phyloP scores from a whole-genome alignment of 1,140 invertebrate species.

The Dinothrombium tinctorium region DNA sequence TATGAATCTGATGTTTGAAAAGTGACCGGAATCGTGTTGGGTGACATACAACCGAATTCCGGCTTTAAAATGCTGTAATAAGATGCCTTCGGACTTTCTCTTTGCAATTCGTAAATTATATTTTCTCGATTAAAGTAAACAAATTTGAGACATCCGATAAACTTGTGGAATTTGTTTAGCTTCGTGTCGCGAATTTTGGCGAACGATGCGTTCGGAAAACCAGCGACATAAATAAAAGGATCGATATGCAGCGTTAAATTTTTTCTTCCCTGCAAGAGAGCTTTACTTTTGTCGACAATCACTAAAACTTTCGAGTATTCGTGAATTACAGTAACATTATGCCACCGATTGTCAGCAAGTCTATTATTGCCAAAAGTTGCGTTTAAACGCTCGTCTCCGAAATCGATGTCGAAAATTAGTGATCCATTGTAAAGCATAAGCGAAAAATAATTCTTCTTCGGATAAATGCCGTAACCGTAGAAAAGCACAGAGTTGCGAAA shows the following conservation, averaged over 20 bases:
- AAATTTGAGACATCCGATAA: slow-evolving; percentile 62
- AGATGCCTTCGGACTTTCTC: slow-evolving; percentile 29
- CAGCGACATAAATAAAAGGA: slow-evolving; percentile 31
- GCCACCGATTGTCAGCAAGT: slow-evolving; percentile 43
- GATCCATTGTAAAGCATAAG: slow-evolving; percentile 49
- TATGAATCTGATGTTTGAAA: neutral
- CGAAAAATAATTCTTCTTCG: slow-evolving; percentile 52
- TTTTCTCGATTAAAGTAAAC: slow-evolving; percentile 78
- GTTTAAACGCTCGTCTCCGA: slow-evolving; percentile 39
- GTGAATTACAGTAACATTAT: slow-evolving; percentile 65
- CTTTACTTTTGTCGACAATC: slow-evolving; percentile 31
- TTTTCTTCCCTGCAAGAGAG: slow-evolving; percentile 31
- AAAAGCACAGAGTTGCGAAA: slow-evolving; percentile 5
- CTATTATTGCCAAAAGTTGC: slow-evolving; percentile 12
- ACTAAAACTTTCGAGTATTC: slow-evolving; percentile 42
- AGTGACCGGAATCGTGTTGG: neutral
- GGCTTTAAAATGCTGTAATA: slow-evolving; percentile 45
- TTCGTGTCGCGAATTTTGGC: neutral
- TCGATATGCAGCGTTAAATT: slow-evolving; percentile 62
- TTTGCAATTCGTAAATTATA: slow-evolving; percentile 57
- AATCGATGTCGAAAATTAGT: slow-evolving; percentile 51
- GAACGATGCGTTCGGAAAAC: neutral
- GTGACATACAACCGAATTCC: slow-evolving; percentile 40
- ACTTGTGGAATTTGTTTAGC: slow-evolving; percentile 23
- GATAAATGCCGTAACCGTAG: slow-evolving; percentile 23